Base-by-base conservation (phyloP, 2,797 vertebrate genomes). In the Arremon brunneinucha region DNA sequence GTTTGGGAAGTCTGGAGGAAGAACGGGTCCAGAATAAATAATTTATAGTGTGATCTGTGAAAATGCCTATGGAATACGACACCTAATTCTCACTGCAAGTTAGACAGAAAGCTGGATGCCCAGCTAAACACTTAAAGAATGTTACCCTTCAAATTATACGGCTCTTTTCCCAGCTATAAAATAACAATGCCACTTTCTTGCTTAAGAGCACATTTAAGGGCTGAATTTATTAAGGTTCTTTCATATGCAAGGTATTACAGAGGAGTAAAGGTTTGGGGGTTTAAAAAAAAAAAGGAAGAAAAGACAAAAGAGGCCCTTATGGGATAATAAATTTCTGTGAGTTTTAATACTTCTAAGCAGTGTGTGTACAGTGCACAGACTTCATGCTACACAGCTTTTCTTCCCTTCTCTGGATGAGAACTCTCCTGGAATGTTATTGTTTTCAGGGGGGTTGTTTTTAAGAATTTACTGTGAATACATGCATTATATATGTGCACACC, bases 401-500 rank as follows among this genome's bases (percentile, higher is more conserved):
- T 86, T 86, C 68, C 76, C 32, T 84, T 83, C 77, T 49, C 76
- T 88, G 87, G 83, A 82, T 84, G 77, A 94, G 80, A 95, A 93
- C 15, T 4, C 34, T 83, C 60, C 70, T 91, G 89, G 91, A 95
- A 95, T 91, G 82, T 91, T 92, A 83, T 46, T 90, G 87, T 95
- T 95, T 92, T 86, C 57, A 79, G 52, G 70, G 69, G 62, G 75
- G 26, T 69, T 52, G 17, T 22, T 83, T 90, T 72, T 68, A 75
- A 94, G 87, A 94, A 94, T 91, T 92, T 72, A 86, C 67, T 87
- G 89, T 94, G 90, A 94, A 93, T 91, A 62, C 28, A 57, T 69
- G 65, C 60, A 82, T 84, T 95, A 91, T 84, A 30, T 63, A 77
- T n/a, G 68, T 52, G 83, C 70, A 62, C 76, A 67, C 47, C 63